Conservation (phyloP, 2,113 vertebrate genomes). For the Neotoma lepida region DNA sequence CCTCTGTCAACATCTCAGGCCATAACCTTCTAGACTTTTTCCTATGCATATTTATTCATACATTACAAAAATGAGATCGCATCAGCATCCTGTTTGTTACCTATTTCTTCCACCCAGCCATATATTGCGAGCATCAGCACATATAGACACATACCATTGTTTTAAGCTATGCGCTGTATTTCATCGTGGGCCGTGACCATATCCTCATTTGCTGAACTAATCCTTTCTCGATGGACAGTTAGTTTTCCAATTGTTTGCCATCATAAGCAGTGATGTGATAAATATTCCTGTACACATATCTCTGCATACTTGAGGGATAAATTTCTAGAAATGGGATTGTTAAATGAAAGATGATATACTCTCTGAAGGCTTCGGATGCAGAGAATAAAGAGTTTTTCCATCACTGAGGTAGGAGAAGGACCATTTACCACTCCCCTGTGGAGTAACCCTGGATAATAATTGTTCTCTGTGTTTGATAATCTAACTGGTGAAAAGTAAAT, state of each 20-base stretch:
- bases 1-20: conserved; percentile 54
- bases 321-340: conserved; percentile 67
- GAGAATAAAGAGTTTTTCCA: conserved; percentile 50
- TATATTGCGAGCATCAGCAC: conserved; percentile 63
- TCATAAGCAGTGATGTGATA: conserved; percentile 51
- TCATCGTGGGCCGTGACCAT: neutral
- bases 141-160: conserved; percentile 37
- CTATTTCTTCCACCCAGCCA: conserved; percentile 51
- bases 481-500: neutral
- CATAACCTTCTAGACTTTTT: conserved; percentile 34
- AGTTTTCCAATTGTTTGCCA: conserved; percentile 61
- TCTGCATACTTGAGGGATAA: conserved; percentile 56
- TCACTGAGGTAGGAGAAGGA: conserved; percentile 31
- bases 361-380: conserved; percentile 54
- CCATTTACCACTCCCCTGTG: neutral
- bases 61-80: conserved; percentile 67
- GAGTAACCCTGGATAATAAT: conserved; percentile 13
- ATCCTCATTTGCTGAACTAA: conserved; percentile 48
- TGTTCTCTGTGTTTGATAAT: conserved; percentile 56
- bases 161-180: neutral
- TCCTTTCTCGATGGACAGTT: conserved; percentile 58
- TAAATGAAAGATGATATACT: conserved; percentile 54
- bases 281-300: conserved; percentile 49
- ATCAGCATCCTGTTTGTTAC: conserved; percentile 42
- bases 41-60: conserved; percentile 71